A percentile compares a stretch with the other conserved stretches of the same genome.
Evolutionary conservation across 1,140 invertebrate genomes (phyloP).

Genomic region (Diprion similis): DNA sequence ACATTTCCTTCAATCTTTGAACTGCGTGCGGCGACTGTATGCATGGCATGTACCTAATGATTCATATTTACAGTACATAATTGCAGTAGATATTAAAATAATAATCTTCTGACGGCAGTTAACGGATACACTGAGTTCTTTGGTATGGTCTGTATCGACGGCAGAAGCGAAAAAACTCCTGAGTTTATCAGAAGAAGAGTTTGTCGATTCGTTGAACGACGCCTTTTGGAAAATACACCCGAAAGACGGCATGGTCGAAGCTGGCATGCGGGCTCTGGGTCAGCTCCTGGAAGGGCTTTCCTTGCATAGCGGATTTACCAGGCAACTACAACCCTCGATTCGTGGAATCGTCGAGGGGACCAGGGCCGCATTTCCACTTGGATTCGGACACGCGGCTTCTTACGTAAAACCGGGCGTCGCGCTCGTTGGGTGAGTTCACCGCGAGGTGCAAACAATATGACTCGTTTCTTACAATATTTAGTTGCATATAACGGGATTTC

Average conservation of each 20-base stretch:
- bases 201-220: conserved; percentile 89
- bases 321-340: conserved; percentile 83
- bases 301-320: conserved; percentile 56
- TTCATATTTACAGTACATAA: conserved; percentile 23
- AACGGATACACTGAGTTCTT: conserved; percentile 76
- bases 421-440: conserved; percentile 77
- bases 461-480: conserved; percentile 10
- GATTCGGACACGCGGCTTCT: conserved; percentile 85
- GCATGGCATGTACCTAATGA: conserved; percentile 23
- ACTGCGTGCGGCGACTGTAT: too few relatives aligned
- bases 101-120: conserved; percentile 62
- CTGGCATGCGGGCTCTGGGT: conserved; percentile 64
- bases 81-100: conserved; percentile 23
- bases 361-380: conserved; percentile 90
- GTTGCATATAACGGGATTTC: conserved; percentile 16
- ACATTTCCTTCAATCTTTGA: conserved; percentile 15
- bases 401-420: conserved; percentile 81
- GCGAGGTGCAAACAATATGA: not conserved
- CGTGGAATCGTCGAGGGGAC: conserved; percentile 68
- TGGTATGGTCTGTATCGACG: conserved; percentile 90
- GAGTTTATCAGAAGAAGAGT: conserved; percentile 75
- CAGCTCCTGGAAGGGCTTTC: conserved; percentile 56
- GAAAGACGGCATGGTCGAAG: conserved; percentile 64
- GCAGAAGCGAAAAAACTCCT: conserved; percentile 78
- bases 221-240: conserved; percentile 81